These are phyloP conservation scores for Sisor rabdophorus DNA, from an alignment of 2,113 vertebrate genomes.

Conservation along the genomic window DNA sequence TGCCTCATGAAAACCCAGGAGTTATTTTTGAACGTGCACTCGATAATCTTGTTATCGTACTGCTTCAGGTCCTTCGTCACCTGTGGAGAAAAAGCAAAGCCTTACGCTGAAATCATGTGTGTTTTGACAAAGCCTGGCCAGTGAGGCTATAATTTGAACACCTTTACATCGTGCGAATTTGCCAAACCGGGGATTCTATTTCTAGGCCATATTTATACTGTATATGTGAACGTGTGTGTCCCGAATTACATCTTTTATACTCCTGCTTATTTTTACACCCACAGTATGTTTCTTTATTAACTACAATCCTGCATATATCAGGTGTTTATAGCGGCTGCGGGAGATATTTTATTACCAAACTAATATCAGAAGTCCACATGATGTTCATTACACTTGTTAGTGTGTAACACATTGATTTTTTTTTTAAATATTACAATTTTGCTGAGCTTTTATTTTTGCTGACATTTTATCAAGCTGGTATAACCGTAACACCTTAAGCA, in stretches of 20 bases:
- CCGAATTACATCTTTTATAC: not conserved
- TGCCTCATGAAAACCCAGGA: constrained; percentile 98
- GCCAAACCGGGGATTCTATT: not conserved
- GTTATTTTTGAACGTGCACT: constrained; percentile 94
- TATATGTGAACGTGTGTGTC: not conserved
- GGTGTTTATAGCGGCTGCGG: not conserved
- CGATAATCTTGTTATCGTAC: constrained; percentile 99
- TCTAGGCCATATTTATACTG: not conserved
- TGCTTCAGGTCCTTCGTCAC: constrained; percentile 92
- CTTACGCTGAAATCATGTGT: not conserved
- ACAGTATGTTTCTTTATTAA: too few relatives aligned
- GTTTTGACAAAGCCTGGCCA: not conserved
- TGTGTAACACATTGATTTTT: not conserved
- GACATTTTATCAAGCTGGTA: too few relatives aligned
- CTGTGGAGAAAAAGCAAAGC: constrained; percentile 61
- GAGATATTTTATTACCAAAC: not conserved
- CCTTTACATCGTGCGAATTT: not conserved
- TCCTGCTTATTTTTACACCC: too few relatives aligned
- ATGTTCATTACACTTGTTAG: not conserved
- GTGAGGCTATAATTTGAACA: not conserved
- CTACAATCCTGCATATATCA: not conserved
- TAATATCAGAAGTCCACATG: not conserved
- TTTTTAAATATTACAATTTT: too few relatives aligned
- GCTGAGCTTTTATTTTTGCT: too few relatives aligned
- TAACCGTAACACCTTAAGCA: too few relatives aligned